Base-by-base conservation (phyloP, 2,113 vertebrate genomes). In the Callipepla californica region DNA sequence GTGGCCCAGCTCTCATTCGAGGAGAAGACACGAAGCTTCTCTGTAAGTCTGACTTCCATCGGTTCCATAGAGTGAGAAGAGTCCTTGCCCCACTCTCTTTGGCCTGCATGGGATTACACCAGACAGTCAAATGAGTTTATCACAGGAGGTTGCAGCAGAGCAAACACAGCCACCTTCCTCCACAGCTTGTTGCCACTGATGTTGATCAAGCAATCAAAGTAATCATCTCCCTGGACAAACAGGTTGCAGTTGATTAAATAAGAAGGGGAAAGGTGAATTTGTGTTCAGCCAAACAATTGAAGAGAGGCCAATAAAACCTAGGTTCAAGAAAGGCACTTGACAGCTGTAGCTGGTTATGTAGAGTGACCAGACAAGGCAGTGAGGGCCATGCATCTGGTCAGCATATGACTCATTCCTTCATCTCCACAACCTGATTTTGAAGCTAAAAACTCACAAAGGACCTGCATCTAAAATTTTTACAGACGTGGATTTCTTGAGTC, bases 341-440 rank as follows among this genome's bases (percentile, higher is more conserved):
- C 5, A 61, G n/a, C 19, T 17, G 6, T 13, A 28, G 13, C 25
- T 87, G 13, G 40, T 79, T 66, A 50, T 0, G 0, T 25, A 85
- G 40, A 10, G 34, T 72, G 45, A 30, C 62, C 45, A 80, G 69
- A 81, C 13, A 32, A n/a, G n/a, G 18, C n/a, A 48, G 25, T 6
- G 8, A 20, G 36, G 79, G 13, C 48, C n/a, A 8, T 1, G 34
- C 26, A 32, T 32, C 26, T 0, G 0, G 11, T 69, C 42, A 85
- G n/a, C 0, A 1, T 14, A 19, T 22, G 26, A 65, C 32, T 82
- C 66, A 62, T 20, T 42, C 12, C 59, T 92, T 81, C 23, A 13
- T 90, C 45, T 76, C 67, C 32, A 45, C 62, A 28, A 45, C 14
- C 17, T 59, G 32, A 15, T 85, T 85, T 87, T 92, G 68, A 70